Conservation (phyloP, 53 echinoderm and acorn worm genomes). For the Glandiceps talaboti region DNA sequence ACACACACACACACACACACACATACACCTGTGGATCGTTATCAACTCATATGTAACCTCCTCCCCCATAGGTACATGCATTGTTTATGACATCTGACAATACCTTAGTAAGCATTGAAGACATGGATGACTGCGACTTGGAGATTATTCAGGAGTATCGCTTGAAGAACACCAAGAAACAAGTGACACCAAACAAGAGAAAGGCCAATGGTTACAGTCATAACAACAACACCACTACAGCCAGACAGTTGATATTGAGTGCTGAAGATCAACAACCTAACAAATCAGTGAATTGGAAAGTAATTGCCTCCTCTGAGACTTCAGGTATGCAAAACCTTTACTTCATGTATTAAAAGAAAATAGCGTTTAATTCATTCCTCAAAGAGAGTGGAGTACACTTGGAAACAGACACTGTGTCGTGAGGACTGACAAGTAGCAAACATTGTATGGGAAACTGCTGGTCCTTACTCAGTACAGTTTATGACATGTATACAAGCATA, state of each 20-base stretch:
- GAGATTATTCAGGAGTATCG: constrained; percentile 75
- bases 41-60: too few species aligned
- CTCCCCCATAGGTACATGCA: constrained; percentile 57
- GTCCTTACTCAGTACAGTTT: too few species aligned
- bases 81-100: constrained; percentile 79
- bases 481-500: too few species aligned
- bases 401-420: too few species aligned
- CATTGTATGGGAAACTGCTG: too few species aligned
- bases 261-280: constrained; percentile 29
- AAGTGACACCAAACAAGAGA: constrained; percentile 55
- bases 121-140: constrained; percentile 61
- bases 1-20: too few species aligned
- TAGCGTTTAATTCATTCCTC: too few species aligned
- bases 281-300: constrained; percentile 54
- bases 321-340: constrained; percentile 55
- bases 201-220: constrained; percentile 26
- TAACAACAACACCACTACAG: constrained; percentile 29
- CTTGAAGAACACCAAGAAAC: constrained; percentile 43
- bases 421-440: too few species aligned
- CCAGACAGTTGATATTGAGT: constrained; percentile 48
- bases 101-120: constrained; percentile 60
- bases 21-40: too few species aligned
- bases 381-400: too few species aligned
- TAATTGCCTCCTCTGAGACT: constrained; percentile 78
- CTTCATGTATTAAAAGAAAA: too few species aligned